Conservation (phyloP, 30 jellyfish, hydroid and myxozoan species). For the Pelagia noctiluca region DNA sequence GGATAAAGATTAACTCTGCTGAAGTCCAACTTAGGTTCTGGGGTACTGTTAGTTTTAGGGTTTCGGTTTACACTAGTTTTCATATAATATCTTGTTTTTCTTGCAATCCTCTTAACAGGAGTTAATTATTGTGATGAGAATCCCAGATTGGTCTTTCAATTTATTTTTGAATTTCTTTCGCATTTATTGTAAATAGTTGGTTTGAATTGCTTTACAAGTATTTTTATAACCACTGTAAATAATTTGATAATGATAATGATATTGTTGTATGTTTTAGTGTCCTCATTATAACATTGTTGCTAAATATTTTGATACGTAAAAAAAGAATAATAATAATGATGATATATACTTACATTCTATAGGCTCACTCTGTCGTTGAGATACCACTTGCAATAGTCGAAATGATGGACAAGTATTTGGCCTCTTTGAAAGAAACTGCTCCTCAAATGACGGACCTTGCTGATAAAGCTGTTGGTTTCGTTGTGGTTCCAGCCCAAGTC, state of each 20-base stretch:
- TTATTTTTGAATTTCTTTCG: too few species aligned
- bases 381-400: conserved; percentile 97
- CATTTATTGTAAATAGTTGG: too few species aligned
- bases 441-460: conserved; percentile 69
- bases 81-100: too few species aligned
- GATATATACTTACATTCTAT: background rate
- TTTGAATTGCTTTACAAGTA: too few species aligned
- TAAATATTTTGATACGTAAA: background rate
- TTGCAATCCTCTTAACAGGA: too few species aligned
- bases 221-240: too few species aligned
- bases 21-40: too few species aligned
- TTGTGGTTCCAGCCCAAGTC: conserved; percentile 98
- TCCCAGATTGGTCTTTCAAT: too few species aligned
- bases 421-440: conserved; percentile 55
- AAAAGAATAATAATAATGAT: background rate
- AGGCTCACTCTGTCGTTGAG: conserved; percentile 97
- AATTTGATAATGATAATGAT: background rate
- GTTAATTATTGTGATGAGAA: too few species aligned
- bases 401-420: conserved; percentile 90
- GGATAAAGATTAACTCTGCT: too few species aligned
- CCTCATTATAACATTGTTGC: background rate
- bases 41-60: too few species aligned
- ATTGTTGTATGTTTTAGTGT: background rate
- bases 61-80: too few species aligned
- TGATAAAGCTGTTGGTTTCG: conserved; percentile 97